Conservation (phyloP, 2,888 invertebrate species). For the Plebejus melissa region DNA sequence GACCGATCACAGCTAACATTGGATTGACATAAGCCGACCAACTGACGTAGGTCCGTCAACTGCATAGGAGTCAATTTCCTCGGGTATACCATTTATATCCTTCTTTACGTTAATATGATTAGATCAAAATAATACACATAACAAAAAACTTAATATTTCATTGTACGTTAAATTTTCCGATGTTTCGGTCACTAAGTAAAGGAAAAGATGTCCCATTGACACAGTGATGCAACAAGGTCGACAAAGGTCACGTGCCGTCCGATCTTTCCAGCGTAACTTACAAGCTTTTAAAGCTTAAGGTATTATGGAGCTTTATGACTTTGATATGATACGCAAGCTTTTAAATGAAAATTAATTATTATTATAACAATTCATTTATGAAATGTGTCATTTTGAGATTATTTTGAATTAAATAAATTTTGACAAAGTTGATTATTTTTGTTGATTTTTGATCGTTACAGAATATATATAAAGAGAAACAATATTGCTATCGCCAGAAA, state of each 20-base stretch:
- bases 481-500: no score
- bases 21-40: no score
- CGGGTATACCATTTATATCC: no score
- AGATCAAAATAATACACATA: neutral
- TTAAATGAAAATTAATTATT: neutral
- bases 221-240: slow-evolving; percentile 20
- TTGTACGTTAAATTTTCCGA: neutral
- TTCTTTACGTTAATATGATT: neutral
- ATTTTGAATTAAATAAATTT: no score
- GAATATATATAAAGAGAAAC: no score
- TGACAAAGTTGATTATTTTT: no score
- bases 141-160: neutral
- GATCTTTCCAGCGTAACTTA: neutral
- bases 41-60: no score
- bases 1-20: no score
- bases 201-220: neutral
- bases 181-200: neutral
- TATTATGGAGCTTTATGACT: neutral
- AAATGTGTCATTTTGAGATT: no score
- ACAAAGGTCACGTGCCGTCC: neutral
- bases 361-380: neutral
- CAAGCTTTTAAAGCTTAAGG: neutral
- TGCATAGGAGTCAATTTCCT: no score
- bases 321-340: neutral
- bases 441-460: no score